Conservation (phyloP, 2,888 invertebrate genomes). For the Slavum lentiscoides region DNA sequence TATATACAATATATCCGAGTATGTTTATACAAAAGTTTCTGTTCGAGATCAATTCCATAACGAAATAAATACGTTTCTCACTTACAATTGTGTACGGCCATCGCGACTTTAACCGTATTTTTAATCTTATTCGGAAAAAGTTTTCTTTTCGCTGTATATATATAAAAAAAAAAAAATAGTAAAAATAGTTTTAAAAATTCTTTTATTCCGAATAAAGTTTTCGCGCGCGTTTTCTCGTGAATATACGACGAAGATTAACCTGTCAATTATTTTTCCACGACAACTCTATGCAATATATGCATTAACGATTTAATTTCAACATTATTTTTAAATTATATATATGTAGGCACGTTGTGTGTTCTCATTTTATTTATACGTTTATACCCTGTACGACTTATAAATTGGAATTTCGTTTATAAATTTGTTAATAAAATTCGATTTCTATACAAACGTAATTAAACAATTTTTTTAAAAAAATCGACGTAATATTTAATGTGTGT, state of each 20-base stretch:
- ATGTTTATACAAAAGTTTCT: constrained; percentile 17
- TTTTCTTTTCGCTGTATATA: background rate
- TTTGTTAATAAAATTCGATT: background rate
- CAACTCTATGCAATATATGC: background rate
- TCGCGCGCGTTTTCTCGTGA: background rate
- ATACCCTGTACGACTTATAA: background rate
- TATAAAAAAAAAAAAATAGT: constrained; percentile 17
- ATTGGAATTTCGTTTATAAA: background rate
- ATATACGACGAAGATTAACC: constrained; percentile 3
- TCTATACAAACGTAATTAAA: background rate
- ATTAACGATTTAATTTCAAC: constrained; percentile 9
- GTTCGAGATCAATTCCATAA: constrained; percentile 28
- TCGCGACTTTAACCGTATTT: constrained; percentile 23
- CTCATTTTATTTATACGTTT: background rate
- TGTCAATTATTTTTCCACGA: constrained; percentile 19
- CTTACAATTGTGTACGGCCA: background rate
- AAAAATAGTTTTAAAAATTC: constrained; percentile 5
- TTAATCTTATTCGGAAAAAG: constrained; percentile 38
- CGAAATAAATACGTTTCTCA: constrained; percentile 22
- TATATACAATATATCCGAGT: background rate
- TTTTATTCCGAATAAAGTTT: constrained; percentile 16
- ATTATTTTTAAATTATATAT: background rate
- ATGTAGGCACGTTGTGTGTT: background rate
- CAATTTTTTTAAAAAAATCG: too few relatives aligned
- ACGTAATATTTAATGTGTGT: too few relatives aligned